Evolutionary conservation across 2,888 invertebrate genomes (phyloP).

Genomic region (Dugesia japonica): DNA sequence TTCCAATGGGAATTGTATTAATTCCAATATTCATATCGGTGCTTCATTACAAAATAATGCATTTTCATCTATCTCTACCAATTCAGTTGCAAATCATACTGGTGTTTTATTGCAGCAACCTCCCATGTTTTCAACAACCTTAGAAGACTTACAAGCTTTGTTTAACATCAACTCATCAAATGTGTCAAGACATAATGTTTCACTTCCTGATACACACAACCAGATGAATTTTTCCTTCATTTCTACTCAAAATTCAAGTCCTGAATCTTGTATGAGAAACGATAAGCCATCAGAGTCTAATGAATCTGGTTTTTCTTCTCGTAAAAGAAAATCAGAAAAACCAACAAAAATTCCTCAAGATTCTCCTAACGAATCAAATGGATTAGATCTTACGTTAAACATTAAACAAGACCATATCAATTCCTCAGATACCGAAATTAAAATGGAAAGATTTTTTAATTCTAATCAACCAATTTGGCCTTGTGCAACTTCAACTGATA

Average conservation of each 20-base stretch:
- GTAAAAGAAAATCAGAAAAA: neutral
- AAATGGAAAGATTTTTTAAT: neutral
- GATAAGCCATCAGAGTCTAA: neutral
- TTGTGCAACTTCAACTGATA: neutral
- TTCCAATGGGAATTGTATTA: neutral
- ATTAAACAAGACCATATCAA: neutral
- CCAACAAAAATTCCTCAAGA: conserved; percentile 11
- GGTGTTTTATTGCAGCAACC: neutral
- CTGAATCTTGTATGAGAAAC: neutral
- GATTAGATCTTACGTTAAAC: neutral
- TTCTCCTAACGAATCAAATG: neutral
- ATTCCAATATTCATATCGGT: neutral
- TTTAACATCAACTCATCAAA: neutral
- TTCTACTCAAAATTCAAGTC: conserved; percentile 12
- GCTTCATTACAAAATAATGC: neutral
- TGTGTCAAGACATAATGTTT: neutral
- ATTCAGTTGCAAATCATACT: neutral
- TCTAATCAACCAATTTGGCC: conserved; percentile 1
- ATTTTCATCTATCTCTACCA: neutral
- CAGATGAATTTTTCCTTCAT: neutral
- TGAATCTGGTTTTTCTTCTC: neutral
- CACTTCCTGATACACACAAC: neutral
- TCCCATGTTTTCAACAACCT: neutral
- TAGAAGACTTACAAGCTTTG: neutral
- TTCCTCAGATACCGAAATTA: neutral